A percentile compares a stretch with the other conserved stretches of the same genome.
These are phyloP conservation scores for Galeruca laticollis DNA, from an alignment of 2,888 invertebrate genomes.

Conservation along the genomic window DNA sequence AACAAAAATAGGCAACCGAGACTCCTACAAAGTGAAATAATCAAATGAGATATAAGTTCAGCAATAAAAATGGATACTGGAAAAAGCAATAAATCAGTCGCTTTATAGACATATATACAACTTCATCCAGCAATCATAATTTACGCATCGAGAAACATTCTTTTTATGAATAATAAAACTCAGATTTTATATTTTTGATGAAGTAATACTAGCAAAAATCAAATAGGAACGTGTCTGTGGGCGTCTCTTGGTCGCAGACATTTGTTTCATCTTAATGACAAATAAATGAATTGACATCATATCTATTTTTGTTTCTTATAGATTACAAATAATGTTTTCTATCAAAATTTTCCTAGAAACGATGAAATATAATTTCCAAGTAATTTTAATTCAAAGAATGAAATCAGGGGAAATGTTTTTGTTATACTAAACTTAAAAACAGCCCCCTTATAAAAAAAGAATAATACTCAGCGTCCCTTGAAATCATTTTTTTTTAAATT, in stretches of 20 bases:
- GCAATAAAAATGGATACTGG: constrained; percentile 21
- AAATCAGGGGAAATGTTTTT: no score
- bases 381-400: no score
- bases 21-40: constrained; percentile 6
- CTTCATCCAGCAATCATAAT: constrained; percentile 47
- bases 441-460: no score
- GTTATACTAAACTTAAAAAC: no score
- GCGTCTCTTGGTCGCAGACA: constrained; percentile 35
- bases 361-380: no score
- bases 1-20: neutral
- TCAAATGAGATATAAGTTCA: neutral
- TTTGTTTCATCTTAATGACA: neutral
- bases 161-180: constrained; percentile 47
- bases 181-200: constrained; percentile 42
- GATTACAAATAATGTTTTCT: no score
- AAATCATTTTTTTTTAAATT: no score
- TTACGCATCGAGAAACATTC: constrained; percentile 42
- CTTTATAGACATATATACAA: constrained; percentile 46
- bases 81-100: constrained; percentile 44
- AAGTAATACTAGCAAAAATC: constrained; percentile 38
- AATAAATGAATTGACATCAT: no score
- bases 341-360: no score
- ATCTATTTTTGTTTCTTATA: no score
- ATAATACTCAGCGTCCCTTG: no score
- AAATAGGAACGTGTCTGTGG: constrained; percentile 33